Conservation (phyloP, 2,888 invertebrate genomes). For the Bhutanitis thaidina region DNA sequence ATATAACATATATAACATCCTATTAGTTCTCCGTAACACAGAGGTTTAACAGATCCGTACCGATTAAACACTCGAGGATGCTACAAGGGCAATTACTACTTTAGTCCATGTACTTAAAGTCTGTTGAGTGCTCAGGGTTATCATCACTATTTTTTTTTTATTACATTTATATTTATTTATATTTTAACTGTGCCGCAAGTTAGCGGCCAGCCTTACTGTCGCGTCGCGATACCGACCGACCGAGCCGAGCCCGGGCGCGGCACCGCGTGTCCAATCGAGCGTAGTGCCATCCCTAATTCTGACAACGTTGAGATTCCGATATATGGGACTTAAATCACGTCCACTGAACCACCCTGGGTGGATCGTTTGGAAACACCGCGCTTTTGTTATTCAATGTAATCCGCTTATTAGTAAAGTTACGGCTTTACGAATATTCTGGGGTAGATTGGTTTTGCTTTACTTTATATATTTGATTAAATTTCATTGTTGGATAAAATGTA, state of each 20-base stretch:
- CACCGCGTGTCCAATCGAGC: constrained; percentile 9
- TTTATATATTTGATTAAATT: background rate
- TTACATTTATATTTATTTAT: no score
- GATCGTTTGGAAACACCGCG: background rate
- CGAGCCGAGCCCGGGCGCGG: background rate
- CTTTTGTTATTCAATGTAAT: background rate
- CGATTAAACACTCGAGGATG: no score
- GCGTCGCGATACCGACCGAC: background rate
- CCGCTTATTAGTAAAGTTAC: background rate
- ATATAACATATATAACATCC: no score
- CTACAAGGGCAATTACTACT: no score
- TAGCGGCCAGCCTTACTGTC: background rate
- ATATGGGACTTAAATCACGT: constrained; percentile 2
- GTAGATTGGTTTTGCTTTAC: background rate
- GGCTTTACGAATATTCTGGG: background rate
- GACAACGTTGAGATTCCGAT: background rate
- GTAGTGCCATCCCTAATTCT: constrained; percentile 12
- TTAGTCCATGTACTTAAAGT: no score
- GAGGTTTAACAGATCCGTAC: no score
- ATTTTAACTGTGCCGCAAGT: no score
- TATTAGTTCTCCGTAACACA: no score
- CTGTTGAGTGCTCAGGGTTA: no score
- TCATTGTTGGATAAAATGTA: background rate
- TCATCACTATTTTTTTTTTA: no score
- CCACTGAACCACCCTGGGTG: background rate